Evolutionary conservation across 2,797 vertebrate species (phyloP).

Genomic region (Ptychadena robeensis): DNA sequence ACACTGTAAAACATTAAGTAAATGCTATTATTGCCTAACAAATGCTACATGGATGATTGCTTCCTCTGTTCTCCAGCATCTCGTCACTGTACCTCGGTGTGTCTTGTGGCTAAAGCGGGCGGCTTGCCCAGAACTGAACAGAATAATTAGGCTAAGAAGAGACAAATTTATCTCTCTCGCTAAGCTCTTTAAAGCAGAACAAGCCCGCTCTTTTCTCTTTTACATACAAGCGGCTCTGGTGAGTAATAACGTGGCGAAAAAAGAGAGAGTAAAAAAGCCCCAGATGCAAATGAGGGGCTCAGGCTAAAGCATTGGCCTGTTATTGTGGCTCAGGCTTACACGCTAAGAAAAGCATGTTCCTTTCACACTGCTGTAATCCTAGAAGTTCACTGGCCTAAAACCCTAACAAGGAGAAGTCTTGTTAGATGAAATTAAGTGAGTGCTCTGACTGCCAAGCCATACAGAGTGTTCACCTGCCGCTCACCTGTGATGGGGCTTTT

Average conservation of each 20-base stretch:
- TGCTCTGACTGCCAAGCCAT: conserved; percentile 5
- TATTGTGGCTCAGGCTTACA: conserved; percentile 48
- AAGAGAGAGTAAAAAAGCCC: conserved; percentile 28
- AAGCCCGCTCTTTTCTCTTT: conserved; percentile 25
- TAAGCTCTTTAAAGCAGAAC: conserved; percentile 24
- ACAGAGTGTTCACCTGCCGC: conserved; percentile 11
- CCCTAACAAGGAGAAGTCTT: conserved; percentile 53
- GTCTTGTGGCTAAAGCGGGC: conserved; percentile 47
- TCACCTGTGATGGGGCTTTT: conserved; percentile 30
- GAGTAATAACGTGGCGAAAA: conserved; percentile 44
- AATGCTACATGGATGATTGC: conserved; percentile 38
- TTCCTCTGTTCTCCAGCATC: conserved; percentile 9
- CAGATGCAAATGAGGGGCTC: conserved; percentile 54
- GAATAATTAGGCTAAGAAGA: conserved; percentile 53
- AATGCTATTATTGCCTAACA: background rate
- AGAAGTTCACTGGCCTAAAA: conserved; percentile 30
- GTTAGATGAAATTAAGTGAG: conserved; percentile 48
- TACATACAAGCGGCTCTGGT: conserved; percentile 37
- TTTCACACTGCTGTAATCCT: conserved; percentile 56
- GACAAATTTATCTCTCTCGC: conserved; percentile 52
- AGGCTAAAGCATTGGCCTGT: conserved; percentile 47
- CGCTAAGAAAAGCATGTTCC: conserved; percentile 44
- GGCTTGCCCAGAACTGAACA: conserved; percentile 38
- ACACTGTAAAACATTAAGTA: background rate
- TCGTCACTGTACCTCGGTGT: conserved; percentile 17